Base-by-base conservation (phyloP, 2,888 invertebrate genomes). In the Nomada lathburiana region DNA sequence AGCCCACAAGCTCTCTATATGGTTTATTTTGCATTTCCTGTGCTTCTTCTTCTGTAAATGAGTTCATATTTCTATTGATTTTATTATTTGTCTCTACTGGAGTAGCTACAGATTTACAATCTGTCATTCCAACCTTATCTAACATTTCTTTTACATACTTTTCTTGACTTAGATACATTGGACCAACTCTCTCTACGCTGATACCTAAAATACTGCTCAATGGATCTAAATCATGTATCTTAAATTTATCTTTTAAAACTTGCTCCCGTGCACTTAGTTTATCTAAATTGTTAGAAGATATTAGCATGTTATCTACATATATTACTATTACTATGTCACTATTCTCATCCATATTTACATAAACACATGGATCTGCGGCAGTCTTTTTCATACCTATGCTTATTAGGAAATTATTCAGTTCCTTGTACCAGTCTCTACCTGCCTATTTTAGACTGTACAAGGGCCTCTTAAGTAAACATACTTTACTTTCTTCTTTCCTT, bases 261-360 rank as follows among this genome's bases (percentile, higher is more conserved):
- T 10, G 0, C 2, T 18, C 5, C 4, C 29, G 29, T 5, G 29
- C 29, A 13, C 36, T 29, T 11, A 64, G 9, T 2, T n/a, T 1
- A 13, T 5, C 11, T 7, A 67, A 47, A 57, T 60, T 16, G 13
- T 2, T 23, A 9, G 74, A 70, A n/a, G 60, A 69, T 0, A 87
- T 44, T n/a, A 88, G 71, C 16, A 85, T 20, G 53, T 86, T 84
- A 69, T 85, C 86, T 2, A 86, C 84, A 29, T 84, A 83, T 42
- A 85, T 57, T 11, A 82, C 26, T 26, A 76, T 68, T 47, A 80
- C 42, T 11, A n/a, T n/a, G 3, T 75, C 53, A 11, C 42, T 50
- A n/a, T 67, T 44, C 3, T 42, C 23, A 2, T 50, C 50, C 3
- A 5, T 9, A 0, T 52, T 29, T 18, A 82, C 72, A 55, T 84